phyloP scores from a whole-genome alignment of 2,888 invertebrate species.

The Electrophaes corylata region DNA sequence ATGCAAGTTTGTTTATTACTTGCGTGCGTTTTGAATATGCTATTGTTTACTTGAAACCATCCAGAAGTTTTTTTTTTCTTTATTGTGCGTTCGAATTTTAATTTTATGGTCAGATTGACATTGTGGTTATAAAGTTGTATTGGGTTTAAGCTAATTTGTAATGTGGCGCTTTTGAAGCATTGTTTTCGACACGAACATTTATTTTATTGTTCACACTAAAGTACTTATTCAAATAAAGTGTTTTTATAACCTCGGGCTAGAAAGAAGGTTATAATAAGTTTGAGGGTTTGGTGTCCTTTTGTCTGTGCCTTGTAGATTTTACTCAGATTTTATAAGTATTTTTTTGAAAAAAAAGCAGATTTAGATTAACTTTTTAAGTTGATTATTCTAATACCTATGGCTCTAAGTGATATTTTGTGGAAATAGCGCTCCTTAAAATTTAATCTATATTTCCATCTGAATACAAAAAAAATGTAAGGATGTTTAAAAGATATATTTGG shows the following conservation, averaged over 20 bases:
- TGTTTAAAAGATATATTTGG: no score
- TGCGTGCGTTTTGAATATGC: constrained; percentile 57
- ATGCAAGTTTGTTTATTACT: constrained; percentile 66
- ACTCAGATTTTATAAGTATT: no score
- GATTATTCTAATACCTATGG: no score
- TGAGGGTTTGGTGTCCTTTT: no score
- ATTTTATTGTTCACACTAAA: constrained; percentile 14
- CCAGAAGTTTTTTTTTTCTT: constrained; percentile 38
- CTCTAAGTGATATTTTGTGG: no score
- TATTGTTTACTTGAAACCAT: constrained; percentile 53
- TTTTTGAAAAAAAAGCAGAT: no score
- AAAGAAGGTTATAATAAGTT: no score
- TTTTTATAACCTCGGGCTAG: neutral
- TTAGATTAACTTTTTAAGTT: no score
- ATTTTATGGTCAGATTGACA: constrained; percentile 37
- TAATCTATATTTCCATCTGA: no score
- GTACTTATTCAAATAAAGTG: neutral
- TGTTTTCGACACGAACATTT: constrained; percentile 22
- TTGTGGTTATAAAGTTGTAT: constrained; percentile 26
- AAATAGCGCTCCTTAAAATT: no score
- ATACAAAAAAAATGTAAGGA: no score
- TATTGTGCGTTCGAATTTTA: constrained; percentile 28
- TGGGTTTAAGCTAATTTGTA: constrained; percentile 7
- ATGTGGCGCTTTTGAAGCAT: constrained; percentile 20
- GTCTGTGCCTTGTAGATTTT: no score